A percentile compares a stretch with the other conserved stretches of the same genome.
phyloP scores from a whole-genome alignment of 2,888 invertebrate species.

The Spisula solida region DNA sequence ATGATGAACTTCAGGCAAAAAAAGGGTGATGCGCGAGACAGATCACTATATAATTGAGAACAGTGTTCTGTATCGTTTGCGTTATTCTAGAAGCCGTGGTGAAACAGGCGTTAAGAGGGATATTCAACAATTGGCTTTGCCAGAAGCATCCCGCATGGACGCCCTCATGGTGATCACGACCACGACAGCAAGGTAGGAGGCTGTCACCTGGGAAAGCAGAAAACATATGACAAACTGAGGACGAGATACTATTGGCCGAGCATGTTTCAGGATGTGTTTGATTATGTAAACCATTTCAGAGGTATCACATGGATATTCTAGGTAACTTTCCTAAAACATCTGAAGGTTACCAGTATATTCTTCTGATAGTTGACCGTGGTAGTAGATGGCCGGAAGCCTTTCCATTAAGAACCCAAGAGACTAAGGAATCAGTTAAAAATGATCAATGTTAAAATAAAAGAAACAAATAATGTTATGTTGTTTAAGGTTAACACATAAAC shows the following conservation, averaged over 20 bases:
- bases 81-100: neutral
- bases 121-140: neutral
- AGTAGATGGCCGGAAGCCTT: constrained; percentile 68
- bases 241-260: constrained; percentile 65
- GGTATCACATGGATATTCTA: constrained; percentile 64
- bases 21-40: no score
- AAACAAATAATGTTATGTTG: no score
- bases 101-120: neutral
- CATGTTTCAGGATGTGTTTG: constrained; percentile 55
- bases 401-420: constrained; percentile 64
- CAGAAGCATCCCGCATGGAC: neutral
- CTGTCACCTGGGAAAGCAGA: constrained; percentile 57
- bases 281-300: constrained; percentile 48
- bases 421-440: constrained; percentile 69
- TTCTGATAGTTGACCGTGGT: constrained; percentile 66
- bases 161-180: constrained; percentile 33
- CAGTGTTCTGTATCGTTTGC: neutral
- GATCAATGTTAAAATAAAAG: no score
- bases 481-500: no score
- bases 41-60: neutral
- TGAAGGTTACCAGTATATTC: constrained; percentile 55
- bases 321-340: constrained; percentile 57
- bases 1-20: neutral
- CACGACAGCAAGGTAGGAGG: constrained; percentile 59
- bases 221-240: constrained; percentile 44